These are phyloP conservation scores for Temnopleurus reevesii DNA, from an alignment of 53 echinoderm and acorn worm species.

Conservation along the genomic window DNA sequence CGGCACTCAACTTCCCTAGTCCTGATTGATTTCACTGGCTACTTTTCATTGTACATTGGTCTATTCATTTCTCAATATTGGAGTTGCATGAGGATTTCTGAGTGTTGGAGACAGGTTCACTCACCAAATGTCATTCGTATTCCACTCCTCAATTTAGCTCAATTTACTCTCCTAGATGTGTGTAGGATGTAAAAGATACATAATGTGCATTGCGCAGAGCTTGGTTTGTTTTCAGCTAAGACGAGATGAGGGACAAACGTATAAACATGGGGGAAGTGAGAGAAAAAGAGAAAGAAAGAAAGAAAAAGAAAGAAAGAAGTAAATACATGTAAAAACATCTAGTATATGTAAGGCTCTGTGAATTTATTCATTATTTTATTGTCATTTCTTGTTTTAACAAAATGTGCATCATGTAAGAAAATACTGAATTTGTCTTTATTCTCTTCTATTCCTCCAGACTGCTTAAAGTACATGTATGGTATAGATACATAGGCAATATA, in stretches of 20 bases:
- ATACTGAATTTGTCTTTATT: no score
- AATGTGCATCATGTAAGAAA: no score
- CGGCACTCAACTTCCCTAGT: background rate
- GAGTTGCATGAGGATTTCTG: slow-evolving; percentile 9
- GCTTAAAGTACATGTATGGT: no score
- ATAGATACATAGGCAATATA: no score
- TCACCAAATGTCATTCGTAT: slow-evolving; percentile 16
- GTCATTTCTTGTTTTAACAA: no score
- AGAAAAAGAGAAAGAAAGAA: background rate
- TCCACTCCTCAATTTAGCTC: slow-evolving; percentile 33
- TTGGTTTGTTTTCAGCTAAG: slow-evolving; percentile 12
- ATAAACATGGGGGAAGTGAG: no score
- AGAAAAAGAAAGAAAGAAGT: background rate
- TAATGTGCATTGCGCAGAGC: background rate
- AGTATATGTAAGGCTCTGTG: no score
- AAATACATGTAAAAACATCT: no score
- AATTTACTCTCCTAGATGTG: slow-evolving; percentile 33
- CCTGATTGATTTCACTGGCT: slow-evolving; percentile 16
- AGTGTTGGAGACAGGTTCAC: slow-evolving; percentile 7
- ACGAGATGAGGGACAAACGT: background rate
- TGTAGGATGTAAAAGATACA: slow-evolving; percentile 15
- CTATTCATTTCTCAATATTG: slow-evolving; percentile 18
- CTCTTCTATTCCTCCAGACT: no score
- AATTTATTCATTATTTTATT: no score
- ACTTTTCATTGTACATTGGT: slow-evolving; percentile 16